Evolutionary conservation across 2,113 vertebrate species (phyloP).

Genomic region (Lutjanus erythropterus): DNA sequence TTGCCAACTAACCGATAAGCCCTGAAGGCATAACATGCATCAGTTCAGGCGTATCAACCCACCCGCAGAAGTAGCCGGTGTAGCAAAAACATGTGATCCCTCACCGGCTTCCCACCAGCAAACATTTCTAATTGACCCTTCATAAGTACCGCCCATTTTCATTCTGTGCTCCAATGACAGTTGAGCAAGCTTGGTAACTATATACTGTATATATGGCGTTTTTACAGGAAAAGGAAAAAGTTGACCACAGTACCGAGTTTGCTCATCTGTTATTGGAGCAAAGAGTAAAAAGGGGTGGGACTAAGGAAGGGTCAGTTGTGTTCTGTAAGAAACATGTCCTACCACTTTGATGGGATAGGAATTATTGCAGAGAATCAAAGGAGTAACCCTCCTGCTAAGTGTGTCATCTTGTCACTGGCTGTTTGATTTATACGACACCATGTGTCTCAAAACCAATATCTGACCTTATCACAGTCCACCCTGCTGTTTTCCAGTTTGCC

Average conservation of each 20-base stretch:
- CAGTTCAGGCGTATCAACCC: not conserved
- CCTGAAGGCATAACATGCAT: not conserved
- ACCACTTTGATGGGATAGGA: not conserved
- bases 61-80: not conserved
- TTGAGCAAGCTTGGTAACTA: too few species aligned
- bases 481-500: constrained; percentile 23
- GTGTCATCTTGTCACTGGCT: constrained; percentile 15
- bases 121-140: too few species aligned
- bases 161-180: too few species aligned
- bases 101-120: not conserved
- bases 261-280: too few species aligned
- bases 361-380: not conserved
- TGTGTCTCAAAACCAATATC: constrained; percentile 54
- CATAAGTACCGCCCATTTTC: too few species aligned
- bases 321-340: not conserved
- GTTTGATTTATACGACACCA: constrained; percentile 53
- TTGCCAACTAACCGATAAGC: not conserved
- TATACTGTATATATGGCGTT: too few species aligned
- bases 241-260: too few species aligned
- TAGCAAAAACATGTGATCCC: constrained; percentile 1
- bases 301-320: too few species aligned
- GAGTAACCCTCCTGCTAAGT: constrained; percentile 15
- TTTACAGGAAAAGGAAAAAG: too few species aligned
- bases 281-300: too few species aligned
- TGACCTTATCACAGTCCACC: constrained; percentile 40